Evolutionary conservation across 2,113 vertebrate genomes (phyloP), one percentile per base, ranked within the genome.

Genomic region (Crotophaga sulcirostris): DNA sequence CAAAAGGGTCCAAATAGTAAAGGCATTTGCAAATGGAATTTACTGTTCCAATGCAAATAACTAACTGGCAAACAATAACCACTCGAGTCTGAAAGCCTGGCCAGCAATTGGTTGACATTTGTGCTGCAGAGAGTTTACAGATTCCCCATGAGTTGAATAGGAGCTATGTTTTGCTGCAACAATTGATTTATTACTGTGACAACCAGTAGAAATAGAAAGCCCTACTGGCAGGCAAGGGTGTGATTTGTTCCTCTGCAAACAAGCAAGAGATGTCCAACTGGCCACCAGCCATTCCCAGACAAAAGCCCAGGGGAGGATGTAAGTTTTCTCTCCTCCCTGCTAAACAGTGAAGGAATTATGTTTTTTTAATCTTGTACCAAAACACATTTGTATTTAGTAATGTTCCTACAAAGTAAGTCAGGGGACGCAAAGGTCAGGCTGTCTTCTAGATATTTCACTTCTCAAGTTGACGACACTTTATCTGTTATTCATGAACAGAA

Each of bases 111-210:
- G 90, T 87, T 96, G 95, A 92, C 94, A 95, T 96, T 95, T 95
- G 78, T 88, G 74, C 79, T 90, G 89, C 86, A 86, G 91, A 95
- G 91, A 85, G 82, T 84, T 85, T 94, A 83, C 91, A 95, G 79
- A 93, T 95, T 94, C 95, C 94, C 91, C 49, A 66, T 0, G 40
- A 90, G 79, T 19, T 87, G 82, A 85, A 94, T 16, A 86, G 94
- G 90, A 94, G 84, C 55, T 90, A 45, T 92, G 85, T 95, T 94
- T 96, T 94, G 85, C 60, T 96, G 87, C 64, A 95, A 54, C 92
- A 92, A 84, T 81, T 96, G 94, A 97, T 96, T 93, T 95, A 94
- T 95, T 96, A 77, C 86, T 91, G 89, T 97, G 94, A 97, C 92
- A 95, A 94, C 66, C 74, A 76, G 77, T 76, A 79, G 95, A 96